Percentiles rank a stretch among this genome's conserved stretches.
Evolutionary conservation across 2,113 vertebrate species (phyloP).

Genomic region (Picathartes gymnocephalus): DNA sequence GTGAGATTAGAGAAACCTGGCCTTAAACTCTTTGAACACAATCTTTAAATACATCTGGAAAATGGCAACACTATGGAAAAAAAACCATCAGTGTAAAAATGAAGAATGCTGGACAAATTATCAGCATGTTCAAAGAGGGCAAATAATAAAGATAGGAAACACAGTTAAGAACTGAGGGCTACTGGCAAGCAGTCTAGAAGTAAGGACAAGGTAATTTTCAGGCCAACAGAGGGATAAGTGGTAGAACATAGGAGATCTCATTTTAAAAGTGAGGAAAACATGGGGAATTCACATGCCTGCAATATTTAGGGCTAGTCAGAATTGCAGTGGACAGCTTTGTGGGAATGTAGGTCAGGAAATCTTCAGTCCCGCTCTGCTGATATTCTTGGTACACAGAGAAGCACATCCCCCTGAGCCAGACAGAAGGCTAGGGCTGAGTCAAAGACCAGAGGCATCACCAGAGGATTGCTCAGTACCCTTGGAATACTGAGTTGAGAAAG

Average conservation of each 20-base stretch:
- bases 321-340: background rate
- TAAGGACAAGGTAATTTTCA: background rate
- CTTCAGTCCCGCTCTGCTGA: background rate
- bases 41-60: background rate
- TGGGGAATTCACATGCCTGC: background rate
- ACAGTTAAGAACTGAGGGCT: background rate
- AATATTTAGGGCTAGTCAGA: background rate
- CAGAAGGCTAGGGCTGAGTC: background rate
- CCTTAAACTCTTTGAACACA: background rate
- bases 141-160: background rate
- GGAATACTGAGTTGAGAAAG: background rate
- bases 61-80: background rate
- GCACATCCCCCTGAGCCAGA: background rate
- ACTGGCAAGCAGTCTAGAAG: background rate
- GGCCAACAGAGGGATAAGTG: background rate
- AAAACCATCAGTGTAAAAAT: background rate
- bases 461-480: background rate
- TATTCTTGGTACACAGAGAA: background rate
- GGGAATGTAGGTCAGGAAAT: background rate
- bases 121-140: background rate
- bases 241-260: background rate
- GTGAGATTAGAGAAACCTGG: background rate
- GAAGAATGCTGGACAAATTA: background rate
- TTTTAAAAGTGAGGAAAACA: background rate
- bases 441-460: background rate